These are phyloP conservation scores for Drosophila funebris DNA, from an alignment of 1,140 invertebrate genomes.

Conservation along the genomic window DNA sequence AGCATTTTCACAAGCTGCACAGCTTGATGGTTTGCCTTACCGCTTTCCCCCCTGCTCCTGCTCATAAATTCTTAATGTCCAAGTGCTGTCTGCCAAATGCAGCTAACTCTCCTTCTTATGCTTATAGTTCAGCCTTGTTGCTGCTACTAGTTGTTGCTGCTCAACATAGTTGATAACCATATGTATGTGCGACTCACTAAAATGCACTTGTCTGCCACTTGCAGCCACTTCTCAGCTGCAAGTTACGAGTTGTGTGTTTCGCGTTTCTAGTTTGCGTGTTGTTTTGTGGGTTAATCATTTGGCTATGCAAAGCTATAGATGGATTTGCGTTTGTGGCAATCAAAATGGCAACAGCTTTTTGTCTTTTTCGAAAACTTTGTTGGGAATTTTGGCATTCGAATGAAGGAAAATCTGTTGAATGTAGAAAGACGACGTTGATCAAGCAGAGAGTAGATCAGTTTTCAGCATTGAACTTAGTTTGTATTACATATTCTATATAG, in stretches of 20 bases:
- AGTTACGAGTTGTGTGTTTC: not conserved
- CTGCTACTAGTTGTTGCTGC: not conserved
- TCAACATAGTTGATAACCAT: constrained; percentile 9
- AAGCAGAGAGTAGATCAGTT: too few species aligned
- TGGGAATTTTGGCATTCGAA: too few species aligned
- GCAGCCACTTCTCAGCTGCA: not conserved
- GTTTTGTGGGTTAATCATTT: constrained; percentile 54
- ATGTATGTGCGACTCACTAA: constrained; percentile 1
- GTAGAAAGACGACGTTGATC: too few species aligned
- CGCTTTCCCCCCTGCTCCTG: not conserved
- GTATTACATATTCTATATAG: too few species aligned
- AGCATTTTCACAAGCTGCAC: constrained; percentile 60
- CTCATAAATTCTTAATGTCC: constrained; percentile 41
- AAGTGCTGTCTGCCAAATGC: constrained; percentile 17
- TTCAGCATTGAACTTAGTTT: too few species aligned
- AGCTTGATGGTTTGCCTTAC: constrained; percentile 18
- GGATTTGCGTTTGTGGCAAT: constrained; percentile 39
- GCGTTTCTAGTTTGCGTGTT: too few species aligned
- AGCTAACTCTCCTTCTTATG: not conserved
- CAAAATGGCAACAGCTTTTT: not conserved
- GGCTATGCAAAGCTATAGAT: constrained; percentile 28
- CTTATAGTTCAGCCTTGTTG: not conserved
- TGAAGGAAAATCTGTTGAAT: too few species aligned
- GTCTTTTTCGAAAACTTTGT: not conserved
- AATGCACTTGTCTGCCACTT: constrained; percentile 4